Evolutionary conservation across 2,888 invertebrate species (phyloP).

Genomic region (Napeogenes inachia): DNA sequence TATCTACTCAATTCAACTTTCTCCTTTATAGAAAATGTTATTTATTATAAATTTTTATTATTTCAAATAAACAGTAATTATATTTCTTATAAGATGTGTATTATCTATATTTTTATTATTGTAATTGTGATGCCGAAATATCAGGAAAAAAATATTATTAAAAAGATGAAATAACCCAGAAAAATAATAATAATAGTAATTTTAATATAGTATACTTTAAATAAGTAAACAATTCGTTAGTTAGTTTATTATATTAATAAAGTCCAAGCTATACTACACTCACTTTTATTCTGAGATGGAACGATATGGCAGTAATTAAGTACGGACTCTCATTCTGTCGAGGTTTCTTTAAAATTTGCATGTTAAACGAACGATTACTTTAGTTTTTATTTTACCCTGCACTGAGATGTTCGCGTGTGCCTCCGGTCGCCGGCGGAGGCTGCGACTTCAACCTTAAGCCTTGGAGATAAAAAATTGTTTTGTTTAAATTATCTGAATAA

Average conservation of each 20-base stretch:
- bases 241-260: no score
- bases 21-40: not conserved
- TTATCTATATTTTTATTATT: no score
- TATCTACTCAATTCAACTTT: conserved; percentile 17
- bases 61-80: no score
- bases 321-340: conserved; percentile 75
- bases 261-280: conserved; percentile 40
- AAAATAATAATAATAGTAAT: no score
- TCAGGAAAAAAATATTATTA: no score
- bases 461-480: conserved; percentile 38
- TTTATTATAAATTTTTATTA: no score
- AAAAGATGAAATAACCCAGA: no score
- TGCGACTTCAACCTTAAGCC: conserved; percentile 38
- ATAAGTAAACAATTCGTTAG: no score
- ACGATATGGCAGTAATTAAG: conserved; percentile 76
- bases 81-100: no score
- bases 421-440: conserved; percentile 57
- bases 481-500: conserved; percentile 22
- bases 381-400: conserved; percentile 70
- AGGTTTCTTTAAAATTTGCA: conserved; percentile 76
- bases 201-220: no score
- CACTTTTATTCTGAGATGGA: conserved; percentile 65
- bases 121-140: no score
- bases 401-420: conserved; percentile 61
- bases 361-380: conserved; percentile 76